Base-by-base conservation (phyloP, 2,888 invertebrate genomes). In the Axea sp. region DNA sequence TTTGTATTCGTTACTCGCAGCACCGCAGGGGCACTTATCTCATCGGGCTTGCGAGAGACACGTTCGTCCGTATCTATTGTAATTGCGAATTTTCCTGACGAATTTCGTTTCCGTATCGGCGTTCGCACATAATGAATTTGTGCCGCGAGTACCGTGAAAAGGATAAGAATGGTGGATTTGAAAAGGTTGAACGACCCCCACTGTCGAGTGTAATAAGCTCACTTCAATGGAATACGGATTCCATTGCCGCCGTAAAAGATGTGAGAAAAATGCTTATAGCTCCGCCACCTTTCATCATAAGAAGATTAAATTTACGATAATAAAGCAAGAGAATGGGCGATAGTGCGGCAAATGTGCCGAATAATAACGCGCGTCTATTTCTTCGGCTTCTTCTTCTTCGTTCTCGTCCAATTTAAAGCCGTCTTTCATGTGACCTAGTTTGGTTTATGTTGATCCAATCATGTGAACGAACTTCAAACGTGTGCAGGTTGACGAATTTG, bases 1-100 rank as follows among this genome's bases (percentile, higher is more conserved):
- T 79, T 83, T 80, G 79, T 80, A 79, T 80, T 83, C 82, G 82
- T 83, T 84, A 81, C 78, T 79, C 73, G 76, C 71, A 59, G 79
- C 77, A 78, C 78, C 81, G 68, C 77, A 76, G 80, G 79, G 77
- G 77, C 77, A 76, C 76, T 77, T 78, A 73, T 69, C 72, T 67
- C 57, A 31, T 39, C 64, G 60, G 30, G 55, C 28, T 57, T 41
- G 53, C 45, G 47, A 35, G 55, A 53, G 47, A 59, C 59, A 57
- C 57, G 53, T 47, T 28, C 41, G 57, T 47, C 47, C 47, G 53
- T 69, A 69, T 73, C 67, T 59, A 69, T 62, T 68, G 68, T 69
- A 74, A 76, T 76, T 77, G 67, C 47, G 74, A 68, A 75, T 76
- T 74, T 77, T 77, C 73, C 57, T 67, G 71, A 74, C 71, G 60